Evolutionary conservation across 2,888 invertebrate genomes (phyloP).

Genomic region (Dynastes tityus): DNA sequence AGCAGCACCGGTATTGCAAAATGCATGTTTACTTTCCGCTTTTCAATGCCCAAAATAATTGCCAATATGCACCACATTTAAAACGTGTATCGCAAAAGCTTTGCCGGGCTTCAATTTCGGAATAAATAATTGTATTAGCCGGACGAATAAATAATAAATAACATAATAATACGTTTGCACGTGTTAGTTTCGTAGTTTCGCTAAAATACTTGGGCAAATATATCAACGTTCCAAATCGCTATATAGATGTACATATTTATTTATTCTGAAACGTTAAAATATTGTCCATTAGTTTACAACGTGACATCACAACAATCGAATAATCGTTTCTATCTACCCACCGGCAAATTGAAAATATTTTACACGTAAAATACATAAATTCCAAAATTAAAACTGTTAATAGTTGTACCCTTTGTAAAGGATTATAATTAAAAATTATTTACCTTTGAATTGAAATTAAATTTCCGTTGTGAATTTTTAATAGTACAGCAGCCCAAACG

Average conservation of each 20-base stretch:
- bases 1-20: background rate
- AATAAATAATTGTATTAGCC: slow-evolving; percentile 34
- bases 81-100: slow-evolving; percentile 19
- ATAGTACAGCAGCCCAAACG: too few relatives aligned
- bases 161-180: slow-evolving; percentile 11
- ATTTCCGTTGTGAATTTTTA: too few relatives aligned
- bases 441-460: too few relatives aligned
- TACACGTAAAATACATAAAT: background rate
- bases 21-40: background rate
- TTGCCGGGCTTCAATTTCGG: background rate
- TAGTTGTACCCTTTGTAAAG: background rate
- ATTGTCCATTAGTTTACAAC: slow-evolving; percentile 28
- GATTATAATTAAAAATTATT: too few relatives aligned
- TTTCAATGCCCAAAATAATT: slow-evolving; percentile 12
- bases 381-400: background rate
- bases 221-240: background rate
- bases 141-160: slow-evolving; percentile 24
- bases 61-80: background rate
- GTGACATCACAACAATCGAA: slow-evolving; percentile 25
- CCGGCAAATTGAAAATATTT: slow-evolving; percentile 6
- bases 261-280: slow-evolving; percentile 24
- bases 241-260: slow-evolving; percentile 1
- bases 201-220: slow-evolving; percentile 31
- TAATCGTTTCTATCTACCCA: background rate
- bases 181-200: slow-evolving; percentile 27